Conservation (phyloP, 1,140 invertebrate genomes). For the Calephelis virginiensis region DNA sequence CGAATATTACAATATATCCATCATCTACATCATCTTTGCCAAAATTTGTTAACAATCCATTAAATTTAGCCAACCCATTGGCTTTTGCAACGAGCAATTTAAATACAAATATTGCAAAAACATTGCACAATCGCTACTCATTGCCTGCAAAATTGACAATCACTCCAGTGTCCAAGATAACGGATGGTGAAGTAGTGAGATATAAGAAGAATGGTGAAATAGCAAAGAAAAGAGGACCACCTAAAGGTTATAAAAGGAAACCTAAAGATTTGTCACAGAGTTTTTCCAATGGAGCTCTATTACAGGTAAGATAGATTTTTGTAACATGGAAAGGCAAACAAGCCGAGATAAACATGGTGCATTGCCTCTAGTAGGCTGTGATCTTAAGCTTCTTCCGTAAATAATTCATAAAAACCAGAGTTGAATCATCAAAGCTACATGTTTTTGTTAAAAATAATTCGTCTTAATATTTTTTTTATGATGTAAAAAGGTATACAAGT, state of each 20-base stretch:
- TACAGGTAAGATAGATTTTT: conserved; percentile 41
- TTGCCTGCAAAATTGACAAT: conserved; percentile 62
- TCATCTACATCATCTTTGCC: conserved; percentile 47
- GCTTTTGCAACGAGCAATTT: conserved; percentile 44
- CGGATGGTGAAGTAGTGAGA: conserved; percentile 50
- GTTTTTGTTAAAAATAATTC: no score
- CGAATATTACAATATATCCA: conserved; percentile 51
- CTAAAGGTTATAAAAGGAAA: conserved; percentile 66
- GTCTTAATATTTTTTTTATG: no score
- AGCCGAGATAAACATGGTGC: no score
- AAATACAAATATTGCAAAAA: conserved; percentile 49
- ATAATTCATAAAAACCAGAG: background rate
- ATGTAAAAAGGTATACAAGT: no score
- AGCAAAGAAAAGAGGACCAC: conserved; percentile 65
- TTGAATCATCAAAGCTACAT: no score
- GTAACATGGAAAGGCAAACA: no score
- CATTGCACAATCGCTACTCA: conserved; percentile 55
- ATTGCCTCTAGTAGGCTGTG: no score
- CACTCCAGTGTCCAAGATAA: conserved; percentile 49
- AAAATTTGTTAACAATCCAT: conserved; percentile 67
- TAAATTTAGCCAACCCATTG: conserved; percentile 65
- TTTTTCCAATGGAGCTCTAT: conserved; percentile 49
- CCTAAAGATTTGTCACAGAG: conserved; percentile 62
- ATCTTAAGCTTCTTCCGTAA: background rate
- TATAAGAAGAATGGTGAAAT: conserved; percentile 72